Evolutionary conservation across 2,113 vertebrate species (phyloP), one percentile per base, ranked within the genome.

Genomic region (Conger conger): DNA sequence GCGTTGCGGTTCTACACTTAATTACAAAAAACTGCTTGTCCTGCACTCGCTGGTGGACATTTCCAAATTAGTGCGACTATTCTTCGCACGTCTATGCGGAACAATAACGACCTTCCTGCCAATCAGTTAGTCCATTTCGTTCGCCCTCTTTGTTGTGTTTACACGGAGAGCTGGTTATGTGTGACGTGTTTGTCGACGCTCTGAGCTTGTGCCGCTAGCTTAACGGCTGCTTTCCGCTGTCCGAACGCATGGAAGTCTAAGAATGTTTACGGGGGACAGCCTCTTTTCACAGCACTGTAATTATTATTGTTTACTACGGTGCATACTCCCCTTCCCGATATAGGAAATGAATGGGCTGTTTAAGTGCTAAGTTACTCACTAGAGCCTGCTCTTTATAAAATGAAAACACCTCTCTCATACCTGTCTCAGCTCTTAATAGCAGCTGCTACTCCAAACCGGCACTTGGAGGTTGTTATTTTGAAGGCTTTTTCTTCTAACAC

Each of bases 401-500:
- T 17, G 30, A 76, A 78, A 78, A 38, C 76, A 16, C 30, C 73
- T 13, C 15, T 77, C 27, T 54, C 50, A 82, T 84, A 84, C 82
- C 84, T 84, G 82, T 18, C 38, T 42, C 18, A 87, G 77, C 36
- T 63, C 40, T 77, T 57, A 80, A 85, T 40, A 45, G 50, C 30
- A 54, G 76, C 79, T 57, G 80, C n/a, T 38, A 33, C 37, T 42
- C 27, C 27, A 76, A 76, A 36, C 6, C 45, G 37, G 38, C 38
- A 45, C 63, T 73, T 33, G 63, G 50, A 4, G 82, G 63, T 8
- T 73, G 36, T 80, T 84, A 50, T 63, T 82, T 79, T 83, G 68
- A 68, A 63, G 87, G 78, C 18, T 60, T 86, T 86, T 80, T 18
- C 18, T 50, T 81, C 16, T 76, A 42, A 80, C 81, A 68, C n/a